phyloP scores from a whole-genome alignment of 2,888 invertebrate genomes.

The Megaustenia siamemsis region DNA sequence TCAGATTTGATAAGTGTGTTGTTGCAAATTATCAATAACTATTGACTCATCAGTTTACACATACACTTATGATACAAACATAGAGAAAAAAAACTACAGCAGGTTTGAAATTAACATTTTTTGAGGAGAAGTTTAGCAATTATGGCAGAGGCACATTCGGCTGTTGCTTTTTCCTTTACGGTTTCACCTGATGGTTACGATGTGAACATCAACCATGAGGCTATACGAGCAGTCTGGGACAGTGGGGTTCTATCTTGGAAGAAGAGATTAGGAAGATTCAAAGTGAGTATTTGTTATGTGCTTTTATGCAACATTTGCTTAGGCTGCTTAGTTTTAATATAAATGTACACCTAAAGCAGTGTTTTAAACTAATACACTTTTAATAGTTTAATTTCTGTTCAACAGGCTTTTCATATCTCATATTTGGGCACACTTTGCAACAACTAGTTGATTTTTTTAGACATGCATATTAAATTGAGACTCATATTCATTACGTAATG shows the following conservation, averaged over 20 bases:
- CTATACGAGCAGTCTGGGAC: constrained; percentile 95
- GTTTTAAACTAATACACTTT: too few species aligned
- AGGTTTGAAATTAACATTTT: neutral
- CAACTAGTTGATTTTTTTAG: too few species aligned
- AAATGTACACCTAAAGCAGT: too few species aligned
- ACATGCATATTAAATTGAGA: too few species aligned
- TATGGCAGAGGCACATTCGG: constrained; percentile 99
- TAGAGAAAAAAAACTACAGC: neutral
- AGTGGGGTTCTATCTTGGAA: constrained; percentile 97
- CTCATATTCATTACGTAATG: too few species aligned
- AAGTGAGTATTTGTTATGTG: constrained; percentile 83
- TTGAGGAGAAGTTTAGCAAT: neutral
- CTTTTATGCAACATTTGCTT: too few species aligned
- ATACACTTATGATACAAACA: neutral
- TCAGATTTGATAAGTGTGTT: neutral
- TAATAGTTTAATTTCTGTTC: too few species aligned
- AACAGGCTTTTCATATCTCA: too few species aligned
- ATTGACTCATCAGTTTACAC: neutral
- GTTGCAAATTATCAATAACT: neutral
- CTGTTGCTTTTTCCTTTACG: constrained; percentile 97
- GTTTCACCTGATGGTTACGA: constrained; percentile 99
- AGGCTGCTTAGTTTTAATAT: too few species aligned
- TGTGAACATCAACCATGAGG: constrained; percentile 97
- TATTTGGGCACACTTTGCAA: too few species aligned
- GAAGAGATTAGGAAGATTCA: constrained; percentile 92